Evolutionary conservation across 2,888 invertebrate species (phyloP).

Genomic region (Euphydryas editha): DNA sequence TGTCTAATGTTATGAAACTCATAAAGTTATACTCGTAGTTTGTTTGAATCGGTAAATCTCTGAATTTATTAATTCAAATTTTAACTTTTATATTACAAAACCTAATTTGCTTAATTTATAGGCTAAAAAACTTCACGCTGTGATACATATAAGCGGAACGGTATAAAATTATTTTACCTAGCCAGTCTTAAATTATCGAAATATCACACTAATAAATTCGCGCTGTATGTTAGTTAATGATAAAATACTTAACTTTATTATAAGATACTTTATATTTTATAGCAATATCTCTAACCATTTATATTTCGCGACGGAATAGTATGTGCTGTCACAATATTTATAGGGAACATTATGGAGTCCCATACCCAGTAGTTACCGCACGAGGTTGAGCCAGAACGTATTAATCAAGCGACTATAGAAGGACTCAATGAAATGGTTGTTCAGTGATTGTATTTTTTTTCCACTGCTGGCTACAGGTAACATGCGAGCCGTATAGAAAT

Average conservation of each 20-base stretch:
- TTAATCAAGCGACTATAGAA: slow-evolving; percentile 37
- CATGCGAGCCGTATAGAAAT: too few relatives aligned
- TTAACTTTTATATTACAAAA: too few relatives aligned
- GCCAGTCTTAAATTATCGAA: too few relatives aligned
- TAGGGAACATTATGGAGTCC: slow-evolving; percentile 42
- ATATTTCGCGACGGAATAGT: neutral
- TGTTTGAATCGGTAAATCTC: too few relatives aligned
- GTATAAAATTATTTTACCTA: too few relatives aligned
- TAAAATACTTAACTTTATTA: neutral
- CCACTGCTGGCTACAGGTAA: neutral
- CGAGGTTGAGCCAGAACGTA: slow-evolving; percentile 40
- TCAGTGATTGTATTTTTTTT: neutral
- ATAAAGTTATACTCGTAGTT: too few relatives aligned
- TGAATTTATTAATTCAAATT: too few relatives aligned
- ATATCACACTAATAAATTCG: too few relatives aligned
- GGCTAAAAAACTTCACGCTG: too few relatives aligned
- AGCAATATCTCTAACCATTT: slow-evolving; percentile 7
- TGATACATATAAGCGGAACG: too few relatives aligned
- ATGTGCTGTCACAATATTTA: slow-evolving; percentile 36
- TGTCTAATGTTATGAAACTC: too few relatives aligned
- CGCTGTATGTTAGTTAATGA: neutral
- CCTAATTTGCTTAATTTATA: too few relatives aligned
- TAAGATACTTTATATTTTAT: neutral
- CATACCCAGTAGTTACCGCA: slow-evolving; percentile 44
- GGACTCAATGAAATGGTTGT: slow-evolving; percentile 9